These are phyloP conservation scores for Amniataba percoides DNA, from an alignment of 2,797 vertebrate genomes.

Conservation along the genomic window DNA sequence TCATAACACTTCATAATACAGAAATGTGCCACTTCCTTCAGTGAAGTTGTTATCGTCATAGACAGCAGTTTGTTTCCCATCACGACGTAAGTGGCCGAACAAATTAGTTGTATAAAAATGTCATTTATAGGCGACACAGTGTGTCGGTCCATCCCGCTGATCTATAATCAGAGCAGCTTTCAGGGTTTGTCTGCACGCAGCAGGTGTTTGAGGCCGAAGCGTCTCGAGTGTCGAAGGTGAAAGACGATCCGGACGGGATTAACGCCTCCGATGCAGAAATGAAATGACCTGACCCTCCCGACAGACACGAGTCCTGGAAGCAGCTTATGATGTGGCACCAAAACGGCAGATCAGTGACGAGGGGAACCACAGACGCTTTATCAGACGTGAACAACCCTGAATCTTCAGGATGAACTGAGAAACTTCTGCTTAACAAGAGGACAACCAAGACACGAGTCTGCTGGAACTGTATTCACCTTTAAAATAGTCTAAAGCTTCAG, in stretches of 20 bases:
- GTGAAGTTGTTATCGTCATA: not conserved
- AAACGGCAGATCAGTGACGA: conserved; percentile 8
- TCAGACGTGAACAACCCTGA: too few relatives aligned
- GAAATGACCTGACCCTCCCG: conserved; percentile 28
- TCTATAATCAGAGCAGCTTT: not conserved
- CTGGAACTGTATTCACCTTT: not conserved
- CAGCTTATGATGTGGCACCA: conserved; percentile 27
- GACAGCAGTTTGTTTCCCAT: not conserved
- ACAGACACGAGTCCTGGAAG: conserved; percentile 45
- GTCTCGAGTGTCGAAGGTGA: conserved; percentile 2
- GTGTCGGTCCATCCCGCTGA: too few relatives aligned
- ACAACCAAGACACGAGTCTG: not conserved
- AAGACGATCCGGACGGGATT: conserved; percentile 20
- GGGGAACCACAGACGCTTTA: not conserved
- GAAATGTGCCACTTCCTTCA: not conserved
- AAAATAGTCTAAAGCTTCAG: not conserved
- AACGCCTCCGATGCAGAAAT: conserved; percentile 17
- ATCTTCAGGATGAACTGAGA: too few relatives aligned
- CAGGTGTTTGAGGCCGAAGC: conserved; percentile 3
- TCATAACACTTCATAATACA: too few relatives aligned
- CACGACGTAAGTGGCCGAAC: not conserved
- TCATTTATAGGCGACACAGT: not conserved
- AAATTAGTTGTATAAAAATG: not conserved
- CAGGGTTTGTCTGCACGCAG: not conserved
- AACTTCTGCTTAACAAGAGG: too few relatives aligned